These are phyloP conservation scores for Meriones psammophilus DNA, from an alignment of 2,797 vertebrate species.

Conservation along the genomic window DNA sequence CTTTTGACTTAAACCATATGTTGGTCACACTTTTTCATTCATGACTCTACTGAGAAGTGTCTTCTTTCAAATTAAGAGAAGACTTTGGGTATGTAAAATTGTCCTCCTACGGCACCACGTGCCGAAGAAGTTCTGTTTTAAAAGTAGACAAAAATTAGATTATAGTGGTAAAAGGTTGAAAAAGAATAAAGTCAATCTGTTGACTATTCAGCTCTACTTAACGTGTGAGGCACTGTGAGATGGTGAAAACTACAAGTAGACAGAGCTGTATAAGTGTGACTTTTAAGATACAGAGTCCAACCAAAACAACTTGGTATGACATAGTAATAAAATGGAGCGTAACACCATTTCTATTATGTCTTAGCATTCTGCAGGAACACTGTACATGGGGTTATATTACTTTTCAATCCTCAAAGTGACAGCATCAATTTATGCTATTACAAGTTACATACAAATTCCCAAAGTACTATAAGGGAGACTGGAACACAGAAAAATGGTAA, in stretches of 20 bases:
- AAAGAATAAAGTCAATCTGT: neutral
- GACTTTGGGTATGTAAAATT: slow-evolving; percentile 26
- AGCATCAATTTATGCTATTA: neutral
- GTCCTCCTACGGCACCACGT: neutral
- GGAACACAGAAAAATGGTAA: neutral
- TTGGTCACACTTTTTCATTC: neutral
- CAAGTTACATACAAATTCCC: neutral
- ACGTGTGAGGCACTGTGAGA: neutral
- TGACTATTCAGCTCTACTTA: neutral
- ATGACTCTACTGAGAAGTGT: neutral
- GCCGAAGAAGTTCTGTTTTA: neutral
- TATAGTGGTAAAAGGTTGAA: neutral
- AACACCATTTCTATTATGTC: neutral
- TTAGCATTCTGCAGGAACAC: neutral
- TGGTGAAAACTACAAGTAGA: neutral
- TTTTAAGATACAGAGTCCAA: neutral
- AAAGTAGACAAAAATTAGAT: slow-evolving; percentile 47
- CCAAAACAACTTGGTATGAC: neutral
- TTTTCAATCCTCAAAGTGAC: slow-evolving; percentile 9
- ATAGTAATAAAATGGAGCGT: neutral
- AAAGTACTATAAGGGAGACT: slow-evolving; percentile 31
- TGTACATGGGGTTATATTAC: neutral
- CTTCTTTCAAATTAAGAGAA: neutral
- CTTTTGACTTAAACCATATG: slow-evolving; percentile 3
- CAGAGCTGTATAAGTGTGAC: neutral